Base-by-base conservation (phyloP, 1,140 invertebrate species). In the Ooceraea biroi region DNA sequence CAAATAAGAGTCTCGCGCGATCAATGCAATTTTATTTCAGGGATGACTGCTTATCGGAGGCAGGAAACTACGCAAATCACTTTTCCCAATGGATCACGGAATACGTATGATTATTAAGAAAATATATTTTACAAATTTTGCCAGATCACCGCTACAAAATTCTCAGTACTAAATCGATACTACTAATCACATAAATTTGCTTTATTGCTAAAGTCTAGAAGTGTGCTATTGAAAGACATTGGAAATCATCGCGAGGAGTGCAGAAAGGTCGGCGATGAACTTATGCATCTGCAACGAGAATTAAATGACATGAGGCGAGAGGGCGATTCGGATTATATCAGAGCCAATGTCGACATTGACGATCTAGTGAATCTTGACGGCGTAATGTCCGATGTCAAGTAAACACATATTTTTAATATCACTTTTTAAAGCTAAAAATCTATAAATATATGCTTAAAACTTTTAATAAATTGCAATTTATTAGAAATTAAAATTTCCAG, bases 141-240 rank as follows among this genome's bases (percentile, higher is more conserved):
- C 5, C 7, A 36, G 7, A 44, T 41, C 30, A 50, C 30, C 69
- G 12, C 8, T 50, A 83, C 3, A 3, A 36, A 25, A 46, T 69
- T 12, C 48, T 84, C 19, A 14, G 44, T 48, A n/a, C 27, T 11
- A 78, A n/a, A 0, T 46, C 11, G 1, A 73, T 46, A 44, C n/a
- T 60, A 8, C 25, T 52, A 8, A 66, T 48, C 12, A 14, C 8
- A 12, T 14, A 11, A 76, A 46, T 58, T 10, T 58, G 5, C 25
- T 57, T 30, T 30, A n/a, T 25, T 63, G n/a, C 22, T 36, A 14
- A 25, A 87, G 86, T 41, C 63, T 0, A 61, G 1, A 0, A 0
- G 66, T 7, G 52, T 65, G 66, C 83, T 87, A n/a, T 63, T 14
- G 5, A 58, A 68, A 3, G 36, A 87, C 2, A 60, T 87, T 2